Evolutionary conservation across 2,888 invertebrate genomes (phyloP).

Genomic region (Eupithecia vulgata): DNA sequence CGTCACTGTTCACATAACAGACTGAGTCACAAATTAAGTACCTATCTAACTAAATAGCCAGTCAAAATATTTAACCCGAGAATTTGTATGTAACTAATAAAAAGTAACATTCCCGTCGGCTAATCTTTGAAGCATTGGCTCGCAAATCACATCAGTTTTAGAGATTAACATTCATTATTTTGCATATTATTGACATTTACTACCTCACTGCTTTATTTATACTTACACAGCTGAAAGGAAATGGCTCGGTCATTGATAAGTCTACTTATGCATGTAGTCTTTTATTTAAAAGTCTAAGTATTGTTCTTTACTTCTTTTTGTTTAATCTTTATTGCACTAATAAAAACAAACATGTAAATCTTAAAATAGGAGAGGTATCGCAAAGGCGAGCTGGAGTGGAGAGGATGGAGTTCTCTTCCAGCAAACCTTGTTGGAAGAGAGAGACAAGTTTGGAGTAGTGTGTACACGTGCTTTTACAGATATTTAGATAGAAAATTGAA

Average conservation of each 20-base stretch:
- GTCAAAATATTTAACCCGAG: constrained; percentile 31
- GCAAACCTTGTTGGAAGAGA: too few relatives aligned
- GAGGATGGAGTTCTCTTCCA: too few relatives aligned
- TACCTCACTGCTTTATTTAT: constrained; percentile 81
- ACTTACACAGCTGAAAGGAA: constrained; percentile 41
- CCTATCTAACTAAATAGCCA: constrained; percentile 26
- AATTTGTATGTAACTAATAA: constrained; percentile 37
- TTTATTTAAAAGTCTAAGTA: too few relatives aligned
- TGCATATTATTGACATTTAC: constrained; percentile 84
- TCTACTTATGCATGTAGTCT: neutral
- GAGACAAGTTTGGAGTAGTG: too few relatives aligned
- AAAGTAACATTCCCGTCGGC: constrained; percentile 57
- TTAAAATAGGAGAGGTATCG: too few relatives aligned
- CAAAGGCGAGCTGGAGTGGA: too few relatives aligned
- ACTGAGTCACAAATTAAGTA: constrained; percentile 25
- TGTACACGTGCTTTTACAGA: too few relatives aligned
- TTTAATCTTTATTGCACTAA: too few relatives aligned
- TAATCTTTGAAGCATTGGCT: constrained; percentile 76
- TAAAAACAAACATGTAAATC: too few relatives aligned
- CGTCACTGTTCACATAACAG: neutral
- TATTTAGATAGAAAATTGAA: too few relatives aligned
- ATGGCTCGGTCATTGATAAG: constrained; percentile 15
- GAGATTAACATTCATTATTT: constrained; percentile 82
- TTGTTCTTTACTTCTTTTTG: too few relatives aligned
- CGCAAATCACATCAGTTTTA: constrained; percentile 78